Conservation (phyloP, 2,888 invertebrate genomes). For the Polydesmus complanatus region DNA sequence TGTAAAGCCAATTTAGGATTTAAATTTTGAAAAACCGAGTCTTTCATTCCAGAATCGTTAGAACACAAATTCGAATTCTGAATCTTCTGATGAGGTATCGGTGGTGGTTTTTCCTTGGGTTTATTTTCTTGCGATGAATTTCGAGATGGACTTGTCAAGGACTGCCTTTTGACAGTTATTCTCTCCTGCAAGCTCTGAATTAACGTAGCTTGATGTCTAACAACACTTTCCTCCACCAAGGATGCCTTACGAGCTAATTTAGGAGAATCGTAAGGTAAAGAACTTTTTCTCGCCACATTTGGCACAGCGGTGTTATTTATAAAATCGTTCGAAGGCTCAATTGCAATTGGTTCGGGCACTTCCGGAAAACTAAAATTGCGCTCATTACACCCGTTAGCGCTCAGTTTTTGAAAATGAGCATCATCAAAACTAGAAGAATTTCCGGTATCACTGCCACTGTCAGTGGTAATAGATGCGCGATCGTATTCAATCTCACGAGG, state of each 20-base stretch:
- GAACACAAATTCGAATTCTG: not conserved
- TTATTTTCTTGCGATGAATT: not conserved
- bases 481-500: not conserved
- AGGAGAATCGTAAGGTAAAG: not conserved
- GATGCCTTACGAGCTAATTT: not conserved
- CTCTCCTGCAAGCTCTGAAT: conserved; percentile 13
- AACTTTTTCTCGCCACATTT: not conserved
- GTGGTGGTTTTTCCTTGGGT: not conserved
- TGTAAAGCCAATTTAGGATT: conserved; percentile 54
- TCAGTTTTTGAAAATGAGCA: not conserved
- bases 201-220: conserved; percentile 7
- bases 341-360: not conserved
- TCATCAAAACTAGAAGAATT: not conserved
- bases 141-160: not conserved
- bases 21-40: conserved; percentile 48
- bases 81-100: not conserved
- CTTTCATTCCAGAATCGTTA: conserved; percentile 1
- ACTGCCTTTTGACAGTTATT: conserved; percentile 1
- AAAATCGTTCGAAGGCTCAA: not conserved
- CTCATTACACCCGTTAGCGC: not conserved
- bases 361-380: not conserved
- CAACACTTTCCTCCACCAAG: conserved; percentile 11
- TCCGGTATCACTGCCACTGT: not conserved
- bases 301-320: too few species aligned
- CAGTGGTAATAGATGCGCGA: not conserved